Evolutionary conservation across 2,113 vertebrate genomes (phyloP), one percentile per base, ranked within the genome.

Genomic region (Sclerurus mexicanus): DNA sequence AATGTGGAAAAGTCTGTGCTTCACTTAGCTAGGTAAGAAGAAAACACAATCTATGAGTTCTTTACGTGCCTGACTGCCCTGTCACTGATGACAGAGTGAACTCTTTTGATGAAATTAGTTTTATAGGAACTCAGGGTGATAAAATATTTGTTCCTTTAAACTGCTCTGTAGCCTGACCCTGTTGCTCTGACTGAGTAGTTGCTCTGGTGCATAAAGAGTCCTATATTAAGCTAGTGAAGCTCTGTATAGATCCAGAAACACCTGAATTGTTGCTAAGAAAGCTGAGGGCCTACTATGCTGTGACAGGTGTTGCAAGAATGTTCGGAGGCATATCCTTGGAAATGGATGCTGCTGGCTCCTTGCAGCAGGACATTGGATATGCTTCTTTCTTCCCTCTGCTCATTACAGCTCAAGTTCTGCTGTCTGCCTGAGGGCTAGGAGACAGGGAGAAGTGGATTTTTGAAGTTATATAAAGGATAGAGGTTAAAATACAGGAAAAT

Each of bases 11-110:
- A 98, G 79, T 98, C 99, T 5, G 95, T 99, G 76, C 97, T 98
- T 39, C 98, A 99, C 71, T 97, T 99, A 68, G 99, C 99, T 96
- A 98, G 98, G 99, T 99, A 98, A 98, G 97, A 88, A 47, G n/a
- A 60, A 93, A 76, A 76, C 12, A 50, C 16, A 23, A 9, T 21
- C 7, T 55, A 4, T 15, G 23, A 74, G 14, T 37, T 74, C 21
- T 69, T 7, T 46, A 24, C 1, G 1, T 74, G 76, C 30, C 27
- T 84, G 39, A n/a, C 39, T 77, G 49, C 31, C 49, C 30, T 84
- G 37, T 68, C 40, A 47, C 31, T 67, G 68, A 58, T 31, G 11
- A 33, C 12, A n/a, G 8, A 52, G 37, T 52, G 17, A 85, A 59
- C 88, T 85, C 9, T 68, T 21, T 76, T 94, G 58, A 28, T 33